Base-by-base conservation (phyloP, 2,888 invertebrate genomes). In the Anagyrus pseudococci region DNA sequence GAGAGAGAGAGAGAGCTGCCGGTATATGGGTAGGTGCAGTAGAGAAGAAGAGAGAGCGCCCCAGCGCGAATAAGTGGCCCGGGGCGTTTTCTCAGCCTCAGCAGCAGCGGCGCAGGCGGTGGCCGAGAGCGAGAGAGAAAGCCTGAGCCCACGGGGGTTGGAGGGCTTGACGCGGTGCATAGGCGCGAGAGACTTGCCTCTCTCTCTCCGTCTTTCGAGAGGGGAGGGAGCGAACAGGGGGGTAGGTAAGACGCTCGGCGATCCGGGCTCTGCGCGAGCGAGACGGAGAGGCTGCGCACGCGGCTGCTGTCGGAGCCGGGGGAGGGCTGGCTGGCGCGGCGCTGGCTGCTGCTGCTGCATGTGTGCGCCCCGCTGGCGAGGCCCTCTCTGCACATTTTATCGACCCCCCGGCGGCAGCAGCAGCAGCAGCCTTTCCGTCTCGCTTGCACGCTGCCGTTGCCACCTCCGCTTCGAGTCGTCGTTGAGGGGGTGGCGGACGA, bases 371-470 rank as follows among this genome's bases (percentile, higher is more conserved):
- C 57, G 17, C 57, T 54, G 64, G 4, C 29, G 29, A n/a, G 13
- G 33, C 33, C 57, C 60, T 40, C 57, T 20, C 57, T 54, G 64
- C 65, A 62, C 55, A 29, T 44, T 58, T 61, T 65, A 65, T 62
- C 58, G 65, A 60, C 64, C 64, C 55, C 8, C n/a, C 29, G 56
- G 15, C 37, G 23, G 37, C n/a, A n/a, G n/a, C n/a, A n/a, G n/a
- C n/a, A n/a, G n/a, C n/a, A n/a, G 43, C n/a, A 40, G 48, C 26
- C 43, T 19, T 10, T 10, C 29, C 29, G 6, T 10, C 29, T 29
- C 29, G 4, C 29, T 29, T 10, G 29, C 17, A 25, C 15, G 22
- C 49, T n/a, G 23, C 48, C 29, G 46, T 25, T 19, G 43, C 50
- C 56, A 43, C n/a, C 44, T 23, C 19, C 29, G 15, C 54, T 22